phyloP scores from a whole-genome alignment of 2,888 invertebrate genomes.

The Petrophora chlorosata region DNA sequence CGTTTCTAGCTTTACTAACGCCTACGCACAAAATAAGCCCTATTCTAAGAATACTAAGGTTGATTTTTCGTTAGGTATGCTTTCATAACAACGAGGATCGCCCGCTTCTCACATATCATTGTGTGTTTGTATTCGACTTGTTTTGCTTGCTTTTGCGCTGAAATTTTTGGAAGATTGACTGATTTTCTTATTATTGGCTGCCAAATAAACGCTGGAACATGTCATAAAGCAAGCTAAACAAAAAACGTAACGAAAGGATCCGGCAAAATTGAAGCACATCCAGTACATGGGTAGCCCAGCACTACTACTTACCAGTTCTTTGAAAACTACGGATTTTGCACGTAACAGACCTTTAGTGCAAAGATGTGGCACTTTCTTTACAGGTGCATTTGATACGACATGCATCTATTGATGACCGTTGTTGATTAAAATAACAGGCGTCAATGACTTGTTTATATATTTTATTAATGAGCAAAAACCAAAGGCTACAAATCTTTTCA shows the following conservation, averaged over 20 bases:
- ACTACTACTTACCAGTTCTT: not conserved
- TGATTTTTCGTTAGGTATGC: constrained; percentile 69
- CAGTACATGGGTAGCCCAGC: not conserved
- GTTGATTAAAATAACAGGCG: too few species aligned
- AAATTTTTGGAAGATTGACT: constrained; percentile 35
- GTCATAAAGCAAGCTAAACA: constrained; percentile 36
- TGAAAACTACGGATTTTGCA: too few species aligned
- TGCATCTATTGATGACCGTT: too few species aligned
- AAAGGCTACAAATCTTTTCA: too few species aligned
- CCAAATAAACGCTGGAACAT: constrained; percentile 8
- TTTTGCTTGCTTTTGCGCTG: constrained; percentile 79
- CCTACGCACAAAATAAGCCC: constrained; percentile 60
- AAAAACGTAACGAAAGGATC: not conserved
- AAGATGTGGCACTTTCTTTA: too few species aligned
- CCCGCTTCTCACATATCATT: constrained; percentile 81
- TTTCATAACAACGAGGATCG: constrained; percentile 69
- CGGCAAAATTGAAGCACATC: not conserved
- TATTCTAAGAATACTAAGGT: constrained; percentile 55
- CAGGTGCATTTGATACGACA: too few species aligned
- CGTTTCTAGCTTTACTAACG: constrained; percentile 59
- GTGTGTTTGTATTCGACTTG: constrained; percentile 75
- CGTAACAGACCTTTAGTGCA: too few species aligned
- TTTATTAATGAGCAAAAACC: too few species aligned
- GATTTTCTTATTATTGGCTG: constrained; percentile 35
- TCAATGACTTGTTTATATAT: too few species aligned